These are phyloP conservation scores for Aspiorhynchus laticeps DNA, from an alignment of 2,113 vertebrate genomes.

Conservation along the genomic window DNA sequence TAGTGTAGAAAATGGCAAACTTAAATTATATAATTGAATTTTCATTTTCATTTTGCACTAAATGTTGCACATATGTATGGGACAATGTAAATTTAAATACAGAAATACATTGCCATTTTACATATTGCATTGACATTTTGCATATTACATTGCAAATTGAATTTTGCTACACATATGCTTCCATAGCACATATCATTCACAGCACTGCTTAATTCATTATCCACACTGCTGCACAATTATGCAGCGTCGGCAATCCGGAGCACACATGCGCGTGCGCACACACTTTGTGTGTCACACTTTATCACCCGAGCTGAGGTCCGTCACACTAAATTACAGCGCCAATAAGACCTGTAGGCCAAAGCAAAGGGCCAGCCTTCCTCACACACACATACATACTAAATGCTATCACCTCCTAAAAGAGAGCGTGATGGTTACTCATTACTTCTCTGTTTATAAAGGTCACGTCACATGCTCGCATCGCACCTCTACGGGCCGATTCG, in stretches of 20 bases:
- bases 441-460: constrained; percentile 14
- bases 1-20: too few species aligned
- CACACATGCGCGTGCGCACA: constrained; percentile 43
- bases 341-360: constrained; percentile 51
- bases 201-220: constrained; percentile 56
- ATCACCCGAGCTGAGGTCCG: constrained; percentile 55
- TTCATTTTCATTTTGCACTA: too few species aligned
- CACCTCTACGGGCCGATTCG: neutral
- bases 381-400: constrained; percentile 22
- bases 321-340: constrained; percentile 58
- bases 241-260: constrained; percentile 53
- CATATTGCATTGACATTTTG: too few species aligned
- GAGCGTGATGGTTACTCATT: constrained; percentile 11
- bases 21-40: too few species aligned
- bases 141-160: too few species aligned
- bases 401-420: constrained; percentile 10
- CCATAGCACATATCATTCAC: constrained; percentile 58
- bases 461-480: neutral
- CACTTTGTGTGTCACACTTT: constrained; percentile 52
- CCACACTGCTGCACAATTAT: constrained; percentile 58
- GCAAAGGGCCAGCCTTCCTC: constrained; percentile 22
- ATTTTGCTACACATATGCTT: too few species aligned
- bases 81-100: too few species aligned
- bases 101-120: too few species aligned
- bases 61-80: too few species aligned